Conservation (phyloP, 92 coral and sea anemone species). For the Diadumene lineata region DNA sequence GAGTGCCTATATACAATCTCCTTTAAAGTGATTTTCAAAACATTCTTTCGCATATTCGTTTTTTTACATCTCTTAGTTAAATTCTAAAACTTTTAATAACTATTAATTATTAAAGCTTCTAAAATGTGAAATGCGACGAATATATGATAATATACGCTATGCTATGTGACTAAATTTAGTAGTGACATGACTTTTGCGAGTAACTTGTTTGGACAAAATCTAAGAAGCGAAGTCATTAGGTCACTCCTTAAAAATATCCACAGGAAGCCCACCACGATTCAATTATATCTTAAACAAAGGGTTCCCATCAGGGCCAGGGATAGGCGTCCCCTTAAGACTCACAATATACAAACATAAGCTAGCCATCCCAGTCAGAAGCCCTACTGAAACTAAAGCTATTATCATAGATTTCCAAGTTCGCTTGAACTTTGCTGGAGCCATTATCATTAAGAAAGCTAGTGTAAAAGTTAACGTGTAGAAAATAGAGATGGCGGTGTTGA, state of each 20-base stretch:
- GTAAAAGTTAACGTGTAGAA: conserved; percentile 79
- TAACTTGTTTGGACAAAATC: background rate
- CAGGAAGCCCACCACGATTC: background rate
- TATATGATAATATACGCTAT: too few species aligned
- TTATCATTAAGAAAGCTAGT: conserved; percentile 69
- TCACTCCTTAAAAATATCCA: background rate
- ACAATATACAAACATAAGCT: conserved; percentile 46
- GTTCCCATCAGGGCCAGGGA: conserved; percentile 85
- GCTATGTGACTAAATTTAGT: too few species aligned
- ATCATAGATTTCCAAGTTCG: conserved; percentile 40
- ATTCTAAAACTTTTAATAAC: too few species aligned
- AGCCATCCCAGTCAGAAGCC: conserved; percentile 29
- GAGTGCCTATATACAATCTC: too few species aligned
- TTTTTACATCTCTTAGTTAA: too few species aligned
- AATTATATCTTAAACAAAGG: conserved; percentile 58
- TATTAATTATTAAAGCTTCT: too few species aligned
- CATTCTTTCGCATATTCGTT: too few species aligned
- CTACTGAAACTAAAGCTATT: conserved; percentile 49
- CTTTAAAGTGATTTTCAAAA: too few species aligned
- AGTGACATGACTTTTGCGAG: too few species aligned
- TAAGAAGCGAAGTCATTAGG: background rate
- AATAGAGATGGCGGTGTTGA: conserved; percentile 89
- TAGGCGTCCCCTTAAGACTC: conserved; percentile 54
- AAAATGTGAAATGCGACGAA: too few species aligned
- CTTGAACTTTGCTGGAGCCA: conserved; percentile 81